A percentile compares a stretch with the other conserved stretches of the same genome.
phyloP scores from a whole-genome alignment of 1,140 invertebrate genomes.

The Brachionus sp. region DNA sequence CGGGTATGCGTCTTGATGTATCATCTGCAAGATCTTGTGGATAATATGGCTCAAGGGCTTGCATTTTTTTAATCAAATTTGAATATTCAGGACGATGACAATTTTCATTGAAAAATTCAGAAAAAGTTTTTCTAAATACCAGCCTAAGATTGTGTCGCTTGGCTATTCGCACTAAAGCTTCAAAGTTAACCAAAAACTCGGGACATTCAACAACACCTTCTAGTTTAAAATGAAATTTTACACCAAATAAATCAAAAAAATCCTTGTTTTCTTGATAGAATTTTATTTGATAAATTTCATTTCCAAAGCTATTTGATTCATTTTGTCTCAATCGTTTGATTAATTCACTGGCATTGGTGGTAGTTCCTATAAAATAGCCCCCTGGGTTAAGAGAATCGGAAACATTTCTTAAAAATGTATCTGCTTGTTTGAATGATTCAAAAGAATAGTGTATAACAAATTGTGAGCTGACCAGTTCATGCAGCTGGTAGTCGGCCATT shows the following conservation, averaged over 20 bases:
- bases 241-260: constrained; percentile 81
- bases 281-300: constrained; percentile 77
- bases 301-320: constrained; percentile 71
- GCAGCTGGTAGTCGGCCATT: constrained; percentile 58
- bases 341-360: constrained; percentile 86
- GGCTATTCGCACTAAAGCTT: constrained; percentile 74
- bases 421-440: constrained; percentile 82
- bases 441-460: constrained; percentile 94
- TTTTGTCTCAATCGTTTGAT: constrained; percentile 69
- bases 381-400: constrained; percentile 79
- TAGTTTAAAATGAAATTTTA: constrained; percentile 89
- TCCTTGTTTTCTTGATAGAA: constrained; percentile 68
- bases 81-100: constrained; percentile 59
- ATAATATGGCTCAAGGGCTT: constrained; percentile 69
- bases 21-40: constrained; percentile 62
- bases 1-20: constrained; percentile 64
- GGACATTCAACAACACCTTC: constrained; percentile 96
- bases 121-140: constrained; percentile 71
- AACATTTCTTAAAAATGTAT: constrained; percentile 86
- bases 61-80: constrained; percentile 71
- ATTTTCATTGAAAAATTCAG: constrained; percentile 73
- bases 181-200: constrained; percentile 93
- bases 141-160: constrained; percentile 76
- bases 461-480: constrained; percentile 91
- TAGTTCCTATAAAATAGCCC: constrained; percentile 93